Evolutionary conservation across 2,797 vertebrate species (phyloP).

Genomic region (Eurystomus glaucurus): DNA sequence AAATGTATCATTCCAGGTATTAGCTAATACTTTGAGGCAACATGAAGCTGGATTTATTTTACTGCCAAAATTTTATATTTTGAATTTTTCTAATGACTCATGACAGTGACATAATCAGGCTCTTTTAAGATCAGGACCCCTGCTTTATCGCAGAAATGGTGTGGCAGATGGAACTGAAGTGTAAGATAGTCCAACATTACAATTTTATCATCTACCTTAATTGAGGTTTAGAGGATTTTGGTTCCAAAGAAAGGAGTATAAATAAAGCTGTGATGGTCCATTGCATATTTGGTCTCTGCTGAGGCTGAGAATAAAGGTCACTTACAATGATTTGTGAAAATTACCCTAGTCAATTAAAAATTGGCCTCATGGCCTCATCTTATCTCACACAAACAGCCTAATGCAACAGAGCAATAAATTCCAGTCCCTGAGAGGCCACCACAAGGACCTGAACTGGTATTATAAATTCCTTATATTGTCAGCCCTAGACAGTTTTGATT

Average conservation of each 20-base stretch:
- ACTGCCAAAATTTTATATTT: background rate
- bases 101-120: background rate
- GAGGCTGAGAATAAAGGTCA: conserved; percentile 16
- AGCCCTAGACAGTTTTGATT: background rate
- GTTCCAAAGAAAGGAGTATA: background rate
- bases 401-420: conserved; percentile 28
- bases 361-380: background rate
- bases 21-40: background rate
- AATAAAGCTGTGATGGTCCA: background rate
- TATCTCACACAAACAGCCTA: conserved; percentile 36
- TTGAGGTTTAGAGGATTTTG: background rate
- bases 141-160: background rate
- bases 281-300: background rate
- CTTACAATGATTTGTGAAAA: conserved; percentile 41
- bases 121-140: background rate
- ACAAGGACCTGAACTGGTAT: background rate
- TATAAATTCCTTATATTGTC: conserved; percentile 32
- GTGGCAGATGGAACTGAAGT: background rate
- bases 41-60: background rate
- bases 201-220: background rate
- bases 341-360: conserved; percentile 15
- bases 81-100: background rate
- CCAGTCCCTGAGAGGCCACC: background rate
- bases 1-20: background rate
- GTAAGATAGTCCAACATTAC: background rate